Percentiles rank a stretch among this genome's conserved stretches.
Conservation (phyloP, 2,113 vertebrate genomes). For the Toxostoma redivivum region DNA sequence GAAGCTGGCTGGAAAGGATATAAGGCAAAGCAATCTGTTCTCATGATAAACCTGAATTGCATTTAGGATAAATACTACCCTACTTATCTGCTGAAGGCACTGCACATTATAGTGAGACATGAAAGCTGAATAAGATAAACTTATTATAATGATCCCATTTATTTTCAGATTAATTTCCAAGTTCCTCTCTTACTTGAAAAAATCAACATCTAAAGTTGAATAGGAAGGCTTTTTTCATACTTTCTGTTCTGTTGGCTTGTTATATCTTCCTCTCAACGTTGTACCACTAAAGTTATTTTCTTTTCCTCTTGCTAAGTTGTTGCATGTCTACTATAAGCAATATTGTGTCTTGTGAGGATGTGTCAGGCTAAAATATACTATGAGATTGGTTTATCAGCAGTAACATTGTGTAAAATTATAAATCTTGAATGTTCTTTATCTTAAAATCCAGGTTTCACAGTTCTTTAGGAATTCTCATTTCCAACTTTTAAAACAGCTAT, state of each 20-base stretch:
- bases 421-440: background rate
- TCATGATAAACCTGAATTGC: constrained; percentile 16
- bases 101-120: background rate
- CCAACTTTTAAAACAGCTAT: background rate
- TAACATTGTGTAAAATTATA: background rate
- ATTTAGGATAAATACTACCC: constrained; percentile 14
- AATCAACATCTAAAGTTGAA: background rate
- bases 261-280: background rate
- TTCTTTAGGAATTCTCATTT: background rate
- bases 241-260: background rate
- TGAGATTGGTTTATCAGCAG: background rate
- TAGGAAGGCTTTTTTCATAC: background rate
- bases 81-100: constrained; percentile 5
- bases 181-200: background rate
- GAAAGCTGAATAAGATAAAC: background rate
- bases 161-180: background rate
- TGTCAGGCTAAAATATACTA: background rate
- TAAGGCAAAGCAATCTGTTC: constrained; percentile 13
- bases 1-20: background rate
- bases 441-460: background rate
- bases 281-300: background rate
- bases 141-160: background rate
- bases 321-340: background rate
- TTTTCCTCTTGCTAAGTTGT: background rate
- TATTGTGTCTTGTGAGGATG: background rate